Evolutionary conservation across 2,113 vertebrate species (phyloP), one percentile per base, ranked within the genome.

Genomic region (Lagenorhynchus albirostris): DNA sequence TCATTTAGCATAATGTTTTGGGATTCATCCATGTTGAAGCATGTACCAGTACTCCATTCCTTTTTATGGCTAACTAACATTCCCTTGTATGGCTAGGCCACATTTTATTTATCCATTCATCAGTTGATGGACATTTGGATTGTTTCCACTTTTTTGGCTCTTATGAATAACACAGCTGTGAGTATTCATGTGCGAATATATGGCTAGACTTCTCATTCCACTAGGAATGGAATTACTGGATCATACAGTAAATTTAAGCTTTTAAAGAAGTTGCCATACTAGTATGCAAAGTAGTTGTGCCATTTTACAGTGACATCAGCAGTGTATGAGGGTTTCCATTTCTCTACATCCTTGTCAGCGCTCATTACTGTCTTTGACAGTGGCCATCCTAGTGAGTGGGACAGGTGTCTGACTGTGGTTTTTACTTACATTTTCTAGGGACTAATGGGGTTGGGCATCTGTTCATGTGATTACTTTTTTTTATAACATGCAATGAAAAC

Each of bases 401-500:
- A 95, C 5, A 90, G 36, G 3, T 91, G 62, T 31, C 38, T 86
- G 36, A 60, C 33, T 91, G 79, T 74, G 26, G 23, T 95, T 90
- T 94, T 95, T 47, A 60, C 91, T 89, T 85, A 58, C 14, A 26
- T 85, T 96, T 81, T 14, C 26, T 95, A 33, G 60, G 71, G 47
- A 87, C 31, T 91, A n/a, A 68, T 93, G 47, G 68, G 88, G n/a
- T 41, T 47, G 82, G 84, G 25, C 58, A 93, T 91, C 93, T 84
- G 33, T 95, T 91, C 50, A 76, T 79, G 20, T 47, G 58, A 60
- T 94, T 76, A 38, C 60, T 87, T 95, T 93, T 93, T 95, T 95
- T 38, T 4, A 73, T 95, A 47, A 62, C 81, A 67, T 88, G 47
- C 38, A 96, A 50, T 29, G 71, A 88, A 89, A 87, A 82, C 20